These are phyloP conservation scores for Nephrotoma flavescens DNA, from an alignment of 2,888 invertebrate genomes.

Conservation along the genomic window DNA sequence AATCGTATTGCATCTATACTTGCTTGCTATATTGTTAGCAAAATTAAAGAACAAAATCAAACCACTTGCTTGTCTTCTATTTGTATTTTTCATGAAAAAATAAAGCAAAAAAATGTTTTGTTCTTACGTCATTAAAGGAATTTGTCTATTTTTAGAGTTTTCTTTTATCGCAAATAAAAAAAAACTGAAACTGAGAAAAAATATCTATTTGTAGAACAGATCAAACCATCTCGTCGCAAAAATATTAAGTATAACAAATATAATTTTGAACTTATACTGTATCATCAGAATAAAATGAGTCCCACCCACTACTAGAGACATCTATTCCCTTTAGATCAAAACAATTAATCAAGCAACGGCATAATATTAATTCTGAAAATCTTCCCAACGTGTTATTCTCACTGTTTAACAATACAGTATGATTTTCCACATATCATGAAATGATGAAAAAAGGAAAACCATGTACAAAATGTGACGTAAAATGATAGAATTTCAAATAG, in stretches of 20 bases:
- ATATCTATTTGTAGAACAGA: neutral
- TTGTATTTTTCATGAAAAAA: neutral
- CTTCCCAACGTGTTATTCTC: too few relatives aligned
- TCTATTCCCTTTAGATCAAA: neutral
- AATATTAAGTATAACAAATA: neutral
- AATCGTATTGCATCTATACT: too few relatives aligned
- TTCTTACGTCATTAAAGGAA: neutral
- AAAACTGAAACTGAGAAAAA: neutral
- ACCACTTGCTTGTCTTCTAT: neutral
- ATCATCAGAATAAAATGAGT: neutral
- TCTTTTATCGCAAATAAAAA: neutral
- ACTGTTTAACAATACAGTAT: neutral
- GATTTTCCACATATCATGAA: neutral
- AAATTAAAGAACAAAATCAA: neutral
- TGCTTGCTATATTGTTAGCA: neutral
- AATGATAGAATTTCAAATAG: neutral
- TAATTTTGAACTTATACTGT: neutral
- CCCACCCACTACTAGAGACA: neutral
- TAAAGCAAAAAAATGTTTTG: neutral
- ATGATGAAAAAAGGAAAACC: neutral
- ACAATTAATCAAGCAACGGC: neutral
- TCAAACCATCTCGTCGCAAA: neutral
- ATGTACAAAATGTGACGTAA: neutral
- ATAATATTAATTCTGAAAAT: neutral
- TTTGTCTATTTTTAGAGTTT: neutral